Evolutionary conservation across 2,797 vertebrate genomes (phyloP).

Genomic region (Setipinna tenuifilis): DNA sequence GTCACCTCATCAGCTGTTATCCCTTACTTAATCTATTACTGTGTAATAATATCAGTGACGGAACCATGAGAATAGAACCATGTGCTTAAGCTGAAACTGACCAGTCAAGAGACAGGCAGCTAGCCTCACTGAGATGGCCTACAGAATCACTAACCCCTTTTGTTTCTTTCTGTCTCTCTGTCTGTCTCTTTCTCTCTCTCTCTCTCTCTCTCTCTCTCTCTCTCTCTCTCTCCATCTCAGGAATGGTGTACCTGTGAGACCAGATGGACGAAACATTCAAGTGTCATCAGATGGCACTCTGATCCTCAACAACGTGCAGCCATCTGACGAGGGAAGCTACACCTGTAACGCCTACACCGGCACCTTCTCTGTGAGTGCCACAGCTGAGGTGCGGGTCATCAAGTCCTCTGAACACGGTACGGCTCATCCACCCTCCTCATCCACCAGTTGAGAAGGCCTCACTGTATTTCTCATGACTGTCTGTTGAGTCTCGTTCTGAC

Average conservation of each 20-base stretch:
- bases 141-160: background rate
- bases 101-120: too few species aligned
- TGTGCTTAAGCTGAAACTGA: too few species aligned
- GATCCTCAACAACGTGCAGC: conserved; percentile 77
- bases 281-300: conserved; percentile 84
- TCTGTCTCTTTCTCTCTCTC: background rate
- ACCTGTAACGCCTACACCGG: conserved; percentile 92
- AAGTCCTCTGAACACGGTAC: conserved; percentile 73
- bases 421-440: background rate
- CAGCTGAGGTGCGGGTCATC: conserved; percentile 83
- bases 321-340: conserved; percentile 87
- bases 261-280: conserved; percentile 78
- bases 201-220: background rate
- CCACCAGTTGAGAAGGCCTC: background rate
- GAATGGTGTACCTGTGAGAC: conserved; percentile 86
- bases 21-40: background rate
- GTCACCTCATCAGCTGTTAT: too few species aligned
- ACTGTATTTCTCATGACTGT: background rate
- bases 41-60: background rate
- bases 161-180: background rate
- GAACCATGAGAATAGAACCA: background rate
- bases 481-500: background rate
- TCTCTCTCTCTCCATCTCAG: conserved; percentile 61
- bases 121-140: too few species aligned
- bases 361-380: conserved; percentile 88